Percentiles rank a stretch among this genome's conserved stretches.
Evolutionary conservation across 1,140 invertebrate genomes (phyloP).

Genomic region (Diuraphis noxia): DNA sequence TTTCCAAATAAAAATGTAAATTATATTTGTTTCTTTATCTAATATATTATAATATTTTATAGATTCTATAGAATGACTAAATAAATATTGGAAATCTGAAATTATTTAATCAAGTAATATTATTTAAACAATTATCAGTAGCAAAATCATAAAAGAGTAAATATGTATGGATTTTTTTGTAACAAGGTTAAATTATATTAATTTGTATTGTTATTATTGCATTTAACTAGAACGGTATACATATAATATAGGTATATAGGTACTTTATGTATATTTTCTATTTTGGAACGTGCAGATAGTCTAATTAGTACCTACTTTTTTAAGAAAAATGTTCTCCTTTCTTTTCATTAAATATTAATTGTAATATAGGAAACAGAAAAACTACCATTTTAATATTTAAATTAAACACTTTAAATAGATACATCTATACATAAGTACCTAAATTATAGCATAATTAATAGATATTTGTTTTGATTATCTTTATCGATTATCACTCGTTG

Average conservation of each 20-base stretch:
- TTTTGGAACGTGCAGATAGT: neutral
- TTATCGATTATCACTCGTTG: neutral
- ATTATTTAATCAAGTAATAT: neutral
- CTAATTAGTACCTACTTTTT: neutral
- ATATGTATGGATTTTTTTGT: neutral
- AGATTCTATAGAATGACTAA: neutral
- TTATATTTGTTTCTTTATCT: neutral
- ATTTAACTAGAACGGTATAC: neutral
- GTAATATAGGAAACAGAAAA: neutral
- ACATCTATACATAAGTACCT: no score
- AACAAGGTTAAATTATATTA: neutral
- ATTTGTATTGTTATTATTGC: neutral
- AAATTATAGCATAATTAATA: neutral
- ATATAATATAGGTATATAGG: neutral
- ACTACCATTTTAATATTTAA: neutral
- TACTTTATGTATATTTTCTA: neutral
- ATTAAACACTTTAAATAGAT: neutral
- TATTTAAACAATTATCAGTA: neutral
- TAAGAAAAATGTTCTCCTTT: neutral
- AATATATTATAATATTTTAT: neutral
- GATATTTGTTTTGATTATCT: neutral
- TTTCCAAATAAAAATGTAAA: constrained; percentile 25
- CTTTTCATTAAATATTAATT: neutral
- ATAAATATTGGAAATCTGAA: neutral
- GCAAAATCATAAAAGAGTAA: neutral